These are phyloP conservation scores for Hylyphantes graminicola DNA, from an alignment of 1,140 invertebrate genomes.

Conservation along the genomic window DNA sequence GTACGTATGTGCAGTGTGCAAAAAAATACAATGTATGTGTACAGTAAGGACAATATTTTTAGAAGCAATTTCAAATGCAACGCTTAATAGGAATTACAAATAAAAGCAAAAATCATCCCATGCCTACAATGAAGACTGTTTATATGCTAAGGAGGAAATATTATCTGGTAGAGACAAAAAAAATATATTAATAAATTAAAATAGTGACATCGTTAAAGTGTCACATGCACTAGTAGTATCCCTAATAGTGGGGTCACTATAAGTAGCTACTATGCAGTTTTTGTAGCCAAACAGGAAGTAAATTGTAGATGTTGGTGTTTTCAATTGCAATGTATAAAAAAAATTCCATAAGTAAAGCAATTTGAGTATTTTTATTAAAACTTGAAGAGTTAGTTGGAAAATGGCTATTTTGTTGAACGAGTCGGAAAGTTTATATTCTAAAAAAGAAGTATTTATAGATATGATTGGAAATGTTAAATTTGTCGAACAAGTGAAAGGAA, in stretches of 20 bases:
- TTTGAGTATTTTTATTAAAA: no score
- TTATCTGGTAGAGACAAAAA: slow-evolving; percentile 29
- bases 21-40: no score
- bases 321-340: not conserved
- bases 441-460: no score
- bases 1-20: slow-evolving; percentile 39
- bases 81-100: slow-evolving; percentile 50
- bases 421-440: no score
- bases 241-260: slow-evolving; percentile 37
- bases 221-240: slow-evolving; percentile 39
- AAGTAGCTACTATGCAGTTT: slow-evolving; percentile 41
- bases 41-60: no score
- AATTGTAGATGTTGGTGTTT: slow-evolving; percentile 44
- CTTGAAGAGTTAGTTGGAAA: no score
- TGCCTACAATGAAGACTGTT: slow-evolving; percentile 28
- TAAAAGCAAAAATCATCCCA: slow-evolving; percentile 40
- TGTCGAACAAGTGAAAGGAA: no score
- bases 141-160: slow-evolving; percentile 27
- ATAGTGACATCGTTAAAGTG: slow-evolving; percentile 31
- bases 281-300: slow-evolving; percentile 37
- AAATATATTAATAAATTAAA: slow-evolving; percentile 12
- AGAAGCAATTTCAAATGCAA: slow-evolving; percentile 5
- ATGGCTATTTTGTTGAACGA: no score
- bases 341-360: no score
- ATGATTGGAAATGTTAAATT: no score